A percentile compares a stretch with the other conserved stretches of the same genome.
Conservation (phyloP, 2,888 invertebrate species). For the Drosophila kambysellisi region DNA sequence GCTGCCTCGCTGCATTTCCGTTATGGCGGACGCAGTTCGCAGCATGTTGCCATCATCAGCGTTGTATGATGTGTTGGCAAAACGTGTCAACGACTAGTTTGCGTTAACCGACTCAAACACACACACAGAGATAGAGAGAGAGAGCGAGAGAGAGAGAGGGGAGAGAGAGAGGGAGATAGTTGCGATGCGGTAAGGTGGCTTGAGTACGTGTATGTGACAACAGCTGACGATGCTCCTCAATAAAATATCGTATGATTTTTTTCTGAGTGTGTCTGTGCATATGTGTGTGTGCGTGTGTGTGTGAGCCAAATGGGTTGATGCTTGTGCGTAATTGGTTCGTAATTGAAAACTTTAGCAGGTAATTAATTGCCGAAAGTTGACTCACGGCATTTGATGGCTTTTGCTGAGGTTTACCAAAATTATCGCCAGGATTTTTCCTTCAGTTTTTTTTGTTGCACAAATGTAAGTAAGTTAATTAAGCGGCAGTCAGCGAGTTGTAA, state of each 20-base stretch:
- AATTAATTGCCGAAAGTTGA: conserved; percentile 77
- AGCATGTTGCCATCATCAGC: conserved; percentile 61
- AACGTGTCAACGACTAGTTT: conserved; percentile 68
- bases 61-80: conserved; percentile 76
- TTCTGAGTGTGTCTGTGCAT: conserved; percentile 15
- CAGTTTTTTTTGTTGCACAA: not conserved
- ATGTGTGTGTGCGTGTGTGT: conserved; percentile 14
- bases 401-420: conserved; percentile 65
- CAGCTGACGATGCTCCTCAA: conserved; percentile 48
- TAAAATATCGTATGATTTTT: conserved; percentile 58
- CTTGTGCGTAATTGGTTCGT: conserved; percentile 71
- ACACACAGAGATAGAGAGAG: not conserved
- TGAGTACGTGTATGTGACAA: conserved; percentile 12
- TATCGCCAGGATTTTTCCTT: conserved; percentile 27
- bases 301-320: conserved; percentile 46
- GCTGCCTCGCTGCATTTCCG: conserved; percentile 61
- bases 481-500: conserved; percentile 53
- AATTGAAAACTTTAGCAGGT: conserved; percentile 79
- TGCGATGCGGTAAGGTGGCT: not conserved
- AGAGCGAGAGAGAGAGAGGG: not conserved
- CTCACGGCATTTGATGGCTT: conserved; percentile 77
- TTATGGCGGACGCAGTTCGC: conserved; percentile 63
- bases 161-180: not conserved
- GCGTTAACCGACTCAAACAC: conserved; percentile 21
- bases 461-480: conserved; percentile 68